Evolutionary conservation across 2,797 vertebrate genomes (phyloP).

Genomic region (Sibirionetta formosa): DNA sequence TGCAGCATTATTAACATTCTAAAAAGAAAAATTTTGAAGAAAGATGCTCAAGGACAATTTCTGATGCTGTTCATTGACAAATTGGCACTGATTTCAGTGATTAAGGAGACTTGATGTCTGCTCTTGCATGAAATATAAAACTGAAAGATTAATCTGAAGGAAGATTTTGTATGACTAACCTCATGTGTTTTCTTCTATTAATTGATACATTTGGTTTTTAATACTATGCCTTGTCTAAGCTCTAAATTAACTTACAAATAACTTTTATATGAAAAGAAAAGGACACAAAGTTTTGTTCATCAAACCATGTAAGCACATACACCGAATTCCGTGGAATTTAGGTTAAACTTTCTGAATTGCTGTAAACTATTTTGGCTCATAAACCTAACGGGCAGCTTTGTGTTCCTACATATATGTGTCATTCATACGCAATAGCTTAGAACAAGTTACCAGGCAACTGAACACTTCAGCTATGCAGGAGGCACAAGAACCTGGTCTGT

Average conservation of each 20-base stretch:
- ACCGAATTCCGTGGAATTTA: not conserved
- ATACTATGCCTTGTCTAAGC: not conserved
- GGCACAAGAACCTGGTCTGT: not conserved
- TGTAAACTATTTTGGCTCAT: not conserved
- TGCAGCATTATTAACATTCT: not conserved
- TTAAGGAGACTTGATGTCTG: not conserved
- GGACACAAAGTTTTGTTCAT: too few species aligned
- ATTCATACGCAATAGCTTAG: not conserved
- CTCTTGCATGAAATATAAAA: not conserved
- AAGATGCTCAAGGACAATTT: not conserved
- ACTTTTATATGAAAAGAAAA: not conserved
- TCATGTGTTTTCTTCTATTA: not conserved
- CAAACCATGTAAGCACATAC: not conserved
- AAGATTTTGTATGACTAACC: not conserved
- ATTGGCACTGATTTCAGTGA: not conserved
- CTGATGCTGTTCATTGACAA: not conserved
- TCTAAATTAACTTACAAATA: not conserved
- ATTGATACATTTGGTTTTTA: not conserved
- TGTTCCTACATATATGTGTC: not conserved
- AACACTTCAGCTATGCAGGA: not conserved
- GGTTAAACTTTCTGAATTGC: not conserved
- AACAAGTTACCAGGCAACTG: conserved; percentile 45
- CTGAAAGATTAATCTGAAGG: not conserved
- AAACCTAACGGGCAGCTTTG: not conserved
- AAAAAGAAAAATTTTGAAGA: not conserved